phyloP scores from a whole-genome alignment of 1,140 invertebrate genomes.

The Zaprionus camerounensis region DNA sequence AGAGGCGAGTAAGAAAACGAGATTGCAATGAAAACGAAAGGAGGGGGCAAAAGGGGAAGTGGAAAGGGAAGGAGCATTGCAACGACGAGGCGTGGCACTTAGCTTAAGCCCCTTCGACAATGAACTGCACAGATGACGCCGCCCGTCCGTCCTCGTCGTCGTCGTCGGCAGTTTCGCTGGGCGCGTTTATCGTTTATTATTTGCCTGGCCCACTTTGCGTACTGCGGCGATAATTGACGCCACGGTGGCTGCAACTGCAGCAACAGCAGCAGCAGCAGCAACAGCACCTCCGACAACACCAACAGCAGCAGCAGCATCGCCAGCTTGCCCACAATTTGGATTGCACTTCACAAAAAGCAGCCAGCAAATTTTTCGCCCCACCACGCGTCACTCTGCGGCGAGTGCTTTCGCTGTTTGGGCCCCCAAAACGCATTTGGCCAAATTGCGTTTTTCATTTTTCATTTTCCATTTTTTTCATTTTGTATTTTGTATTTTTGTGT shows the following conservation, averaged over 20 bases:
- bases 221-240: constrained; percentile 76
- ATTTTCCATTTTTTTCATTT: not conserved
- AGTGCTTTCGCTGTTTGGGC: constrained; percentile 67
- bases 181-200: constrained; percentile 69
- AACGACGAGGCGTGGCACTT: constrained; percentile 44
- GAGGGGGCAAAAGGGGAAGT: not conserved
- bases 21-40: constrained; percentile 50
- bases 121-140: constrained; percentile 53
- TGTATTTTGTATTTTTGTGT: constrained; percentile 37
- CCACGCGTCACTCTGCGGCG: constrained; percentile 34
- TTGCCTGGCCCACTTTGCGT: constrained; percentile 77
- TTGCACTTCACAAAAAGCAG: constrained; percentile 75
- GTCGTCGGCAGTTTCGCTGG: constrained; percentile 47
- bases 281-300: constrained; percentile 21
- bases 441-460: constrained; percentile 45
- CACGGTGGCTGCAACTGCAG: constrained; percentile 75
- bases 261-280: constrained; percentile 22
- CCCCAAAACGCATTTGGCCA: constrained; percentile 42
- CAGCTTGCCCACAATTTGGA: constrained; percentile 56
- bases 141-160: not conserved
- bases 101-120: constrained; percentile 79
- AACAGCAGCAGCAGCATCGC: not conserved
- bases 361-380: constrained; percentile 22
- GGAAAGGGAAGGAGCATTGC: constrained; percentile 16
- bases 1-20: constrained; percentile 51